Evolutionary conservation across 2,888 invertebrate species (phyloP).

Genomic region (Empis stercorea): DNA sequence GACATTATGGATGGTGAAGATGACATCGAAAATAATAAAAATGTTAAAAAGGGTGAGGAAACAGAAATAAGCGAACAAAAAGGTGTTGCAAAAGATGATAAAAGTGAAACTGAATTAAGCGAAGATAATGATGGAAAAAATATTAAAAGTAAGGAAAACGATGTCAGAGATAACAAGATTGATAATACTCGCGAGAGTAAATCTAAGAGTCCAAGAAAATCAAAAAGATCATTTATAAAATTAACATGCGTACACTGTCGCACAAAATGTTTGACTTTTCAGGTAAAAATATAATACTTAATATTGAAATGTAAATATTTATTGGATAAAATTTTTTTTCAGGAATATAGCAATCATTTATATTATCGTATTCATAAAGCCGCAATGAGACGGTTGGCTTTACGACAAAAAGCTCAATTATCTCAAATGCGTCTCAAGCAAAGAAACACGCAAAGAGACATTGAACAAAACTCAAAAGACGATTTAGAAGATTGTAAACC

Average conservation of each 20-base stretch:
- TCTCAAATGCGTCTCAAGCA: conserved; percentile 68
- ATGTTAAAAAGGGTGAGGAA: conserved; percentile 21
- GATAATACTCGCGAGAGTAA: conserved; percentile 19
- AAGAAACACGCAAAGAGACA: conserved; percentile 63
- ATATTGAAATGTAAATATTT: neutral
- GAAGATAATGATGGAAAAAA: conserved; percentile 24
- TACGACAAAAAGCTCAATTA: conserved; percentile 59
- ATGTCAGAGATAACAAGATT: conserved; percentile 13
- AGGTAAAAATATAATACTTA: conserved; percentile 39
- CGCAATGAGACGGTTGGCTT: conserved; percentile 59
- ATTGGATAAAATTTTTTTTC: conserved; percentile 4
- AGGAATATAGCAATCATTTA: conserved; percentile 64
- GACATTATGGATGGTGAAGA: conserved; percentile 15
- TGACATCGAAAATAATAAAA: conserved; percentile 17
- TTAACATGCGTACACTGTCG: conserved; percentile 67
- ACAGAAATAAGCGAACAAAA: conserved; percentile 17
- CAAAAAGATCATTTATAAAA: conserved; percentile 44
- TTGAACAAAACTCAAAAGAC: conserved; percentile 56
- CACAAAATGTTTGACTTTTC: conserved; percentile 60
- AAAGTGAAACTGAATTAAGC: conserved; percentile 22
- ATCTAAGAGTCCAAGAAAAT: conserved; percentile 11
- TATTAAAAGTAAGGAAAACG: conserved; percentile 18
- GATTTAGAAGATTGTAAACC: conserved; percentile 45
- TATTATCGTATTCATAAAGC: conserved; percentile 56
- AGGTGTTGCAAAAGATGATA: conserved; percentile 38